Evolutionary conservation across 92 coral and sea anemone species (phyloP), one percentile per base, ranked within the genome.

Genomic region (Parazoanthus swiftii): DNA sequence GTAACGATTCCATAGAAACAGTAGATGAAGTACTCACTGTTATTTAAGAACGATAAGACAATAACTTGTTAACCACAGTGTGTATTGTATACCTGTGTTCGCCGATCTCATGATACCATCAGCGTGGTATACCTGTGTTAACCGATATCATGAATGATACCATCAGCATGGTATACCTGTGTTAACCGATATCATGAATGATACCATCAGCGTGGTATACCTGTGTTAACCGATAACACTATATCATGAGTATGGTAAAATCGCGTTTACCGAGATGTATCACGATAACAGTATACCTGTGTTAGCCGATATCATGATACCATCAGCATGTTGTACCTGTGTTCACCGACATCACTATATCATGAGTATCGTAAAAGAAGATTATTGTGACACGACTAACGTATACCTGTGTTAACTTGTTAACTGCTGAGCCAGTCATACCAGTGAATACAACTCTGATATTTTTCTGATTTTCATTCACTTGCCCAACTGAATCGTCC

Each of bases 351-450:
- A 42, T 6, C 8, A 44, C 8, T 29, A 29, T 29, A 29, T 29
- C 33, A 5, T 29, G 33, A 29, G 33, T 29, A 29, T 29, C 33
- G 33, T 29, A 29, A n/a, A n/a, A n/a, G n/a, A n/a, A 76, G 58
- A 0, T 43, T 46, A 20, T 76, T 11, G 29, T 6, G 3, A 26
- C 70, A 50, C 23, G 67, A 25, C 23, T 29, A 10, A 3, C 14
- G 16, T 35, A 25, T 71, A 84, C 87, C 87, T 84, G 87, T 16
- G 87, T 84, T 84, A 70, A 58, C 79, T 51, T 74, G 44, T 79
- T 74, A 84, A 84, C 87, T 48, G 87, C 87, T 43, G 87, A 71
- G 26, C 87, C 87, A 8, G 87, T 84, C 87, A 84, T 84, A 6
- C 87, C 87, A 84, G 87, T 84, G 87, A 84, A 84, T 44, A 84